Percentiles rank a stretch among this genome's conserved stretches.
Evolutionary conservation across 2,113 vertebrate genomes (phyloP).

Genomic region (Poecile atricapillus): DNA sequence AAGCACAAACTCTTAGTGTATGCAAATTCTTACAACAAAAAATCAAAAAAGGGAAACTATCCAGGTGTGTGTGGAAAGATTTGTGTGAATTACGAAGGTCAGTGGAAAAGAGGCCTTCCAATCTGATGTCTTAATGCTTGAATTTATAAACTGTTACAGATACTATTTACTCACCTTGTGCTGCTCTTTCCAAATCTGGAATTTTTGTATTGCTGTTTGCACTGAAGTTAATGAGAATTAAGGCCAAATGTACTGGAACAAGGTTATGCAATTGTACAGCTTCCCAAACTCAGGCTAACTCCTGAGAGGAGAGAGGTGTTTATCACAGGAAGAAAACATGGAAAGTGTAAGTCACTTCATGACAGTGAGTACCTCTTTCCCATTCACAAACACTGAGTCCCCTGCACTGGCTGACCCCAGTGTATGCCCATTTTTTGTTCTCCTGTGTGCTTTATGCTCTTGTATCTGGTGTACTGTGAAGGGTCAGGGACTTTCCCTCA

Average conservation of each 20-base stretch:
- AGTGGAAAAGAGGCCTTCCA: not conserved
- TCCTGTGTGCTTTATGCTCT: not conserved
- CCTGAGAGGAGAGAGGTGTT: not conserved
- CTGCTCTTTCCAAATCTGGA: not conserved
- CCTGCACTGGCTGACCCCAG: not conserved
- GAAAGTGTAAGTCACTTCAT: not conserved
- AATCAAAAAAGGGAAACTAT: not conserved
- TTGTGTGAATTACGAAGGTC: not conserved
- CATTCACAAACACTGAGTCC: rapidly evolving
- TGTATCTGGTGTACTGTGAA: not conserved
- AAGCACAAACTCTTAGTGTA: not conserved
- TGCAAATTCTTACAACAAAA: not conserved
- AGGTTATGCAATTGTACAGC: not conserved
- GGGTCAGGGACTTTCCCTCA: not conserved
- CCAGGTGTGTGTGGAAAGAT: not conserved
- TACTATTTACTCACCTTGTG: not conserved
- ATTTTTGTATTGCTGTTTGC: not conserved
- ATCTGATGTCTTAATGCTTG: not conserved
- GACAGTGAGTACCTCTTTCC: rapidly evolving
- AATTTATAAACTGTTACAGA: not conserved
- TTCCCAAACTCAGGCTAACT: not conserved
- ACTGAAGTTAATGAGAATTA: not conserved
- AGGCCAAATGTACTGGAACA: not conserved
- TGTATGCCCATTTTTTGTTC: not conserved
- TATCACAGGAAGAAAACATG: not conserved